Base-by-base conservation (phyloP, 2,113 vertebrate genomes). In the Progne subis region DNA sequence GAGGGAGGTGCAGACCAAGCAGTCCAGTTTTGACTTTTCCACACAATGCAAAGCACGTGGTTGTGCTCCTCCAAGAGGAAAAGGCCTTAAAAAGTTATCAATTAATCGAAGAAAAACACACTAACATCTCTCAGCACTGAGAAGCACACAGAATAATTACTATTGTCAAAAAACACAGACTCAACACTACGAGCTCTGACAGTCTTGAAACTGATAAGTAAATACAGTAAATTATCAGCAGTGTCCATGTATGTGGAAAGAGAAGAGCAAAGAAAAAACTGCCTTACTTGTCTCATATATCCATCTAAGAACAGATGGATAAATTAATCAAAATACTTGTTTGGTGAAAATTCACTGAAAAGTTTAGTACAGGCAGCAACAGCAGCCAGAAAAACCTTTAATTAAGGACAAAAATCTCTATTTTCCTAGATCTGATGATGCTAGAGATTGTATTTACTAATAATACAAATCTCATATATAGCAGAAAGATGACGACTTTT, bases 381-480 rank as follows among this genome's bases (percentile, higher is more conserved):
- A 60, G 31, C 13, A 72, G 11, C 23, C 41, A 92, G 69, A 65
- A 63, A 68, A 82, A 11, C 39, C 53, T 77, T 56, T 13, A 59
- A 31, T 25, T 39, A 43, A 57, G 47, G 53, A 71, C 24, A 72
- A 80, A 76, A 56, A 4, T 16, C 11, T 31, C 41, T 18, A 3
- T 74, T 87, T 82, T 41, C 70, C 72, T 39, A 56, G 19, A 9
- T 49, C 31, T 46, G 55, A 50, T 82, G 15, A 37, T 34, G 23
- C 34, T 32, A 37, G 9, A 24, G 10, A 18, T 9, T 47, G 5
- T 23, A 71, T 65, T 83, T 68, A 69, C 8, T 28, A 63, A n/a
- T 31, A 31, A 26, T 0, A 31, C 6, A 49, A 28, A n/a, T 61
- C 18, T 55, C 50, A 19, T 0, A 8, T 2, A 9, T 0, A 75